Evolutionary conservation across 64 coral and sea anemone species (phyloP), one percentile per base, ranked within the genome.

Genomic region (Stylophora pistillata): DNA sequence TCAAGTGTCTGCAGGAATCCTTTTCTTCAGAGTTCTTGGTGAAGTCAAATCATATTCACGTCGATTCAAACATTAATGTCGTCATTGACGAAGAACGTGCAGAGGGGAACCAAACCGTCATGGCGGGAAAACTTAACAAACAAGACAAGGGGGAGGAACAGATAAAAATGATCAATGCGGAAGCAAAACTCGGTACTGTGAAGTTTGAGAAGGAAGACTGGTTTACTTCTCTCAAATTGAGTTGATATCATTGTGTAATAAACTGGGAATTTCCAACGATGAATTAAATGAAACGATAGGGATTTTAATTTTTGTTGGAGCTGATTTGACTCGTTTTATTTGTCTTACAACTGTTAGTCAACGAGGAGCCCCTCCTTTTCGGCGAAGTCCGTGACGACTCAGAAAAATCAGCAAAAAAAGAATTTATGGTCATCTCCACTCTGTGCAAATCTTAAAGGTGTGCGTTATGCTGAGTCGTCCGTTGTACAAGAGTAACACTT

Each of bases 141-240:
- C 32, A 74, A 34, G 3, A 32, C 2, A 68, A 76, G 17, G 13
- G 0, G 26, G 53, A 74, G 18, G 57, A 32, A 33, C 9, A 57
- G 23, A 18, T 30, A 75, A 87, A 58, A 55, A 73, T 53, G 74
- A 87, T 87, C 3, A 58, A 18, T 20, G 79, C 81, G 17, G 72
- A 92, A 55, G 90, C 82, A 82, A 92, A 92, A 92, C 59, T 66
- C 54, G 90, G 90, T 64, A 78, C 58, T 71, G 83, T 92, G 15
- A 86, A 58, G 73, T 16, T 92, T 26, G 82, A 86, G 15, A 32
- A 30, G n/a, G 69, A 71, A 86, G 90, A 92, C 70, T 92, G 90
- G 90, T 54, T 92, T 34, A 91, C 56, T 25, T 81, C 78, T 81
- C n/a, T 59, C 15, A 81, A 81, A 60, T 81, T 81, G 2, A 81